Percentiles rank a stretch among this genome's conserved stretches.
Conservation (phyloP, 2,797 vertebrate genomes). For the Alectoris magna region DNA sequence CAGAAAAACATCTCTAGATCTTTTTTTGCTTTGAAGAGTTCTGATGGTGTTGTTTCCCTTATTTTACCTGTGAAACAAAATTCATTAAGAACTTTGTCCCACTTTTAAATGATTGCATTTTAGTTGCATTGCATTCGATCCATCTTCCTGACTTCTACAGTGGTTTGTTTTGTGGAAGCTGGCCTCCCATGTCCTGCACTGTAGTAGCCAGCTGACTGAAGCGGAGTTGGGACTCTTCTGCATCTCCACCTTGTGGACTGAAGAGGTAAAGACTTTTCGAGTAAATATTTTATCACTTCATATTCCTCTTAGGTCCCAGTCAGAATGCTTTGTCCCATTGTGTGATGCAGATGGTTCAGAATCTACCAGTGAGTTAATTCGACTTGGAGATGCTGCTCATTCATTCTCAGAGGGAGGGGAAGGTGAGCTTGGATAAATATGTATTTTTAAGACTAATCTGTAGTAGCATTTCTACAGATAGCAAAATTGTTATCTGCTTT, state of each 20-base stretch:
- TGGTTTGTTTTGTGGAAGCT: neutral
- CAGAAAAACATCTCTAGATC: neutral
- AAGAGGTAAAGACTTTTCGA: neutral
- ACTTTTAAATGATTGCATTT: neutral
- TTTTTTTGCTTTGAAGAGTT: neutral
- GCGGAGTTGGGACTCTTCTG: neutral
- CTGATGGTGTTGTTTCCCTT: neutral
- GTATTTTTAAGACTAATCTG: neutral
- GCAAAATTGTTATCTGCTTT: neutral
- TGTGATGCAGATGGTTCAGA: conserved; percentile 83
- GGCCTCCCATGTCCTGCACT: rapidly evolving
- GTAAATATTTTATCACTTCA: neutral
- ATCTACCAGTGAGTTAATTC: conserved; percentile 87
- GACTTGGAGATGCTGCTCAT: conserved; percentile 87
- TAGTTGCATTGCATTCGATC: neutral
- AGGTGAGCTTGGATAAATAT: conserved; percentile 77
- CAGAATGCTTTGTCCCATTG: conserved; percentile 75
- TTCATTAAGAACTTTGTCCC: neutral
- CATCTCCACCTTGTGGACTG: conserved; percentile 52
- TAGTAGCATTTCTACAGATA: neutral
- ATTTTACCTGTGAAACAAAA: neutral
- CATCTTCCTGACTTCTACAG: neutral
- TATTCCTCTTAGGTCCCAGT: conserved; percentile 68
- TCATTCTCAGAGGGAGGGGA: conserved; percentile 84
- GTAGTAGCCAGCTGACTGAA: neutral